phyloP scores from a whole-genome alignment of 2,888 invertebrate species.

The Thymelicus acteon region DNA sequence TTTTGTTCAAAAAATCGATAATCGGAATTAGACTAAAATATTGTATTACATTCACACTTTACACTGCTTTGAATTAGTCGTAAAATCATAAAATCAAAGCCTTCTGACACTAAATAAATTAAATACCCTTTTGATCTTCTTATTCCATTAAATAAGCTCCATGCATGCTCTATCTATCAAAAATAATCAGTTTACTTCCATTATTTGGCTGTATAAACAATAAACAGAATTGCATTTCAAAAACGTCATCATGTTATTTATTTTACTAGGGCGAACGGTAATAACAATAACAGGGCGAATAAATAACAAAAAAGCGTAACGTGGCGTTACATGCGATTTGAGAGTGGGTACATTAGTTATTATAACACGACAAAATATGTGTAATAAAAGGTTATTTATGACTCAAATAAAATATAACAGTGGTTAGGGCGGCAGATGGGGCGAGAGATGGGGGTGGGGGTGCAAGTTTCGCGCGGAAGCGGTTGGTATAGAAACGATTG shows the following conservation, averaged over 20 bases:
- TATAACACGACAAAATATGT: conserved; percentile 86
- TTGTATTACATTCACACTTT: too few species aligned
- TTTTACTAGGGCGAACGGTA: conserved; percentile 56
- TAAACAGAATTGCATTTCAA: conserved; percentile 35
- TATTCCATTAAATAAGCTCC: conserved; percentile 36
- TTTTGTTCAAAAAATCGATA: too few species aligned
- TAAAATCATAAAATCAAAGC: too few species aligned
- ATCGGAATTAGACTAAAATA: too few species aligned
- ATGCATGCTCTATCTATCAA: conserved; percentile 25
- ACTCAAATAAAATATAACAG: conserved; percentile 84
- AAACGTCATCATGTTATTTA: conserved; percentile 47
- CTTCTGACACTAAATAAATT: not conserved
- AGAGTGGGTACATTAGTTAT: conserved; percentile 85
- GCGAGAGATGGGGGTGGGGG: conserved; percentile 58
- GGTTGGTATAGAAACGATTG: not conserved
- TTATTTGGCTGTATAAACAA: conserved; percentile 23
- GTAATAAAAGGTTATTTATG: conserved; percentile 85
- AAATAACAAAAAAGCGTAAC: conserved; percentile 75
- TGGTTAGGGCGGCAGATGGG: conserved; percentile 84
- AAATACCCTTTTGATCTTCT: not conserved
- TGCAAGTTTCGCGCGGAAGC: conserved; percentile 41
- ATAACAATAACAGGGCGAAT: conserved; percentile 70
- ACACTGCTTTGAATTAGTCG: too few species aligned
- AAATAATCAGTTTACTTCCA: conserved; percentile 12
- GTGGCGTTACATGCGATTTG: conserved; percentile 81